Conservation (phyloP, 2,888 invertebrate genomes). For the Drosophila paranaensis region DNA sequence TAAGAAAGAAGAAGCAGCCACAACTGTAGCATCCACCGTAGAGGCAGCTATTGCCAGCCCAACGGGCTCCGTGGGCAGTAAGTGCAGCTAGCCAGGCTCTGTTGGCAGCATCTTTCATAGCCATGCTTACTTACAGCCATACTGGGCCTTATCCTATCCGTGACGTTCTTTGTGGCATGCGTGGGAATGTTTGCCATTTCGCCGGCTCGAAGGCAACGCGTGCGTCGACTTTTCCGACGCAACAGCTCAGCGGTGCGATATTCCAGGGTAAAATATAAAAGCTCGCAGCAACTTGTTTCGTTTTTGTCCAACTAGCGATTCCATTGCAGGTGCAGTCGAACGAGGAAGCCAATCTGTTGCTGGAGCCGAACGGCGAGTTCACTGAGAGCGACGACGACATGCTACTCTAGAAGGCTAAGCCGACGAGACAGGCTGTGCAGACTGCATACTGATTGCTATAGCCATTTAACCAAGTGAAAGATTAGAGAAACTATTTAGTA, state of each 20-base stretch:
- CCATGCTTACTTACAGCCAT: conserved; percentile 60
- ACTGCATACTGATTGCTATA: conserved; percentile 43
- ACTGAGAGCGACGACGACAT: conserved; percentile 84
- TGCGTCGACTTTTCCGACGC: conserved; percentile 76
- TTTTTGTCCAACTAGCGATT: not conserved
- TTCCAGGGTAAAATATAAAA: conserved; percentile 72
- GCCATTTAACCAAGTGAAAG: conserved; percentile 41
- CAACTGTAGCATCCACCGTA: conserved; percentile 49
- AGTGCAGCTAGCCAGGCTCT: conserved; percentile 52
- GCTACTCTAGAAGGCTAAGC: conserved; percentile 73
- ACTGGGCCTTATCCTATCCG: conserved; percentile 75
- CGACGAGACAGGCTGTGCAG: conserved; percentile 14
- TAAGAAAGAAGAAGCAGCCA: conserved; percentile 58
- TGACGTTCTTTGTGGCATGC: conserved; percentile 76
- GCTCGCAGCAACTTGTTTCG: too few relatives aligned
- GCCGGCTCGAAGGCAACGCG: conserved; percentile 76
- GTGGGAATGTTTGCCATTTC: conserved; percentile 80
- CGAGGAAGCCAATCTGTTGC: conserved; percentile 82
- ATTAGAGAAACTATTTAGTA: conserved; percentile 25
- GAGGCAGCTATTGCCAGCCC: conserved; percentile 62
- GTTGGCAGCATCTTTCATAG: conserved; percentile 16
- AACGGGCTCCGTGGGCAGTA: conserved; percentile 79
- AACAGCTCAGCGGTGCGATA: conserved; percentile 80
- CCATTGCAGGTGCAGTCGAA: conserved; percentile 78
- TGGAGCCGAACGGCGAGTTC: conserved; percentile 83